Conservation (phyloP, 2,888 invertebrate genomes). For the Acleris literana region DNA sequence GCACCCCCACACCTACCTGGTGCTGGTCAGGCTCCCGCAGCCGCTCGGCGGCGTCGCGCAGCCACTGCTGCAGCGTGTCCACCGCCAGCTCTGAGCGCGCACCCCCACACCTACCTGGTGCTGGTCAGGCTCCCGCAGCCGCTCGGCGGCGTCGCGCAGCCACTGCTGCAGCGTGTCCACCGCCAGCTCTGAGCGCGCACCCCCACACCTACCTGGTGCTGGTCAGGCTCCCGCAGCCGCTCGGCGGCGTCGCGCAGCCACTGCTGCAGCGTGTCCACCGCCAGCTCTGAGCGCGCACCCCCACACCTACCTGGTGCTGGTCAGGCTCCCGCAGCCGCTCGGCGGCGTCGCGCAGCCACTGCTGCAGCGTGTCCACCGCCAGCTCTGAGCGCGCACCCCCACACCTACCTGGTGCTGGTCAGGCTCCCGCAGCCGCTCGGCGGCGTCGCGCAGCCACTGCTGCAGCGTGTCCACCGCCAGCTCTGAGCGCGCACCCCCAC, state of each 20-base stretch:
- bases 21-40: neutral
- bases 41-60: conserved; percentile 71
- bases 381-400: conserved; percentile 91
- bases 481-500: conserved; percentile 91
- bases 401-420: no score
- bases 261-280: conserved; percentile 88
- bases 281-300: conserved; percentile 90
- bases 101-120: no score
- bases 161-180: conserved; percentile 89
- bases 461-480: conserved; percentile 88
- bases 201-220: no score
- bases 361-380: conserved; percentile 88
- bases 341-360: conserved; percentile 85
- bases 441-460: conserved; percentile 86
- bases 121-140: neutral
- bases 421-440: neutral
- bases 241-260: conserved; percentile 84
- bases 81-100: conserved; percentile 90
- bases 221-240: neutral
- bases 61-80: conserved; percentile 88
- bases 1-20: no score
- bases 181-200: conserved; percentile 89
- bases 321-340: neutral
- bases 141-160: conserved; percentile 78
- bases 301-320: no score